Percentiles rank a stretch among this genome's conserved stretches.
phyloP scores from a whole-genome alignment of 1,140 invertebrate species.

The Drosophila ananassae region DNA sequence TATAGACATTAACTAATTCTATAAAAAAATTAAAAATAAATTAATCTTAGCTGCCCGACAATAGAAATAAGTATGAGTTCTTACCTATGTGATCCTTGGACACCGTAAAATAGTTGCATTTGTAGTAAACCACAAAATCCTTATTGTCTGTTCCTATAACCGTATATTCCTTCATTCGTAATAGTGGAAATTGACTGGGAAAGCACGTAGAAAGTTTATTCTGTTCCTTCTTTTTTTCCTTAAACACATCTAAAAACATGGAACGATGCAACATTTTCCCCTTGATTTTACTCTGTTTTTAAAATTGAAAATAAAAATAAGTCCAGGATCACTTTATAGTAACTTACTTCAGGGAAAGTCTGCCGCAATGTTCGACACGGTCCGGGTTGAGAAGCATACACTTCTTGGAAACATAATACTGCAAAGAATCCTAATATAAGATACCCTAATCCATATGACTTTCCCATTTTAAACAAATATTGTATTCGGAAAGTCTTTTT shows the following conservation, averaged over 20 bases:
- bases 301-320: no score
- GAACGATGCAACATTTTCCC: conserved; percentile 7
- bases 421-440: neutral
- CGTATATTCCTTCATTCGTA: neutral
- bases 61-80: neutral
- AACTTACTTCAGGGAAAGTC: neutral
- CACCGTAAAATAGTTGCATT: neutral
- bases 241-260: conserved; percentile 1
- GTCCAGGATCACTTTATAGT: no score
- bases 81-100: conserved; percentile 1
- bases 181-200: neutral
- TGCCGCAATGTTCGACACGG: conserved; percentile 2
- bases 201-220: neutral
- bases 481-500: no score
- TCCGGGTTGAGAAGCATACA: neutral
- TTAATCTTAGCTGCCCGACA: no score
- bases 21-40: neutral
- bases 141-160: conserved; percentile 3
- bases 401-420: neutral
- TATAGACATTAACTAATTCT: conserved; percentile 2
- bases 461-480: conserved; percentile 1
- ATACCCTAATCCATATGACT: neutral
- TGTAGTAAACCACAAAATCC: conserved; percentile 6
- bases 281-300: neutral
- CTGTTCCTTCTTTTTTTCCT: neutral